Evolutionary conservation across 2,888 invertebrate species (phyloP).

Genomic region (Noctua fimbriata): DNA sequence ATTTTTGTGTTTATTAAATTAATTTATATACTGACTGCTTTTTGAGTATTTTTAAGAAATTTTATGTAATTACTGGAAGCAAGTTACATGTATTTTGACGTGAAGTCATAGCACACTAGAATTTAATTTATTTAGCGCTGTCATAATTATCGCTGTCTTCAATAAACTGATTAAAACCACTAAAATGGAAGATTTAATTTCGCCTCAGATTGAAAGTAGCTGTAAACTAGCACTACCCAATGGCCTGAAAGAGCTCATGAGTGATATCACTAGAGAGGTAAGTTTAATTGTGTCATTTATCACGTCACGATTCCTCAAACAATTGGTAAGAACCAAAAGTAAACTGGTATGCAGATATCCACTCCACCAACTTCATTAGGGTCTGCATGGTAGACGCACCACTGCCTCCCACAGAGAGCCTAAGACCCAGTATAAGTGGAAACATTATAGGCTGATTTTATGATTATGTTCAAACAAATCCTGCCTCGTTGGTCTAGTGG

Average conservation of each 20-base stretch:
- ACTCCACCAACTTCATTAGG: background rate
- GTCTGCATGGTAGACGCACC: background rate
- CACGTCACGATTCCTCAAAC: background rate
- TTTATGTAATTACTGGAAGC: background rate
- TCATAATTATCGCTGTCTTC: conserved; percentile 11
- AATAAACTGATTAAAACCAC: conserved; percentile 44
- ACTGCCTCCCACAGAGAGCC: background rate
- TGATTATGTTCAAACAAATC: background rate
- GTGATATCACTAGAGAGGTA: conserved; percentile 94
- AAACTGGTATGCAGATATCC: background rate
- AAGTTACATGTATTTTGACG: background rate
- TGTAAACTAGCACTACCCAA: conserved; percentile 89
- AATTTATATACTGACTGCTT: background rate
- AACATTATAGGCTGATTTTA: background rate
- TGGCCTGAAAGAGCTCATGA: conserved; percentile 92
- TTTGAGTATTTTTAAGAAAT: background rate
- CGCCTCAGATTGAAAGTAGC: conserved; percentile 74
- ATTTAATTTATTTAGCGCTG: conserved; percentile 40
- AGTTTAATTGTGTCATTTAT: conserved; percentile 33
- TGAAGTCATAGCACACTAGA: conserved; percentile 61
- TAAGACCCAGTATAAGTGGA: background rate
- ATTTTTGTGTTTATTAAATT: background rate
- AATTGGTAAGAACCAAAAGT: background rate
- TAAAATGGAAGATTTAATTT: conserved; percentile 75
- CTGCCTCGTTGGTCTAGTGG: too few species aligned